Evolutionary conservation across 2,797 vertebrate genomes (phyloP).

Genomic region (Spondyliosoma cantharus): DNA sequence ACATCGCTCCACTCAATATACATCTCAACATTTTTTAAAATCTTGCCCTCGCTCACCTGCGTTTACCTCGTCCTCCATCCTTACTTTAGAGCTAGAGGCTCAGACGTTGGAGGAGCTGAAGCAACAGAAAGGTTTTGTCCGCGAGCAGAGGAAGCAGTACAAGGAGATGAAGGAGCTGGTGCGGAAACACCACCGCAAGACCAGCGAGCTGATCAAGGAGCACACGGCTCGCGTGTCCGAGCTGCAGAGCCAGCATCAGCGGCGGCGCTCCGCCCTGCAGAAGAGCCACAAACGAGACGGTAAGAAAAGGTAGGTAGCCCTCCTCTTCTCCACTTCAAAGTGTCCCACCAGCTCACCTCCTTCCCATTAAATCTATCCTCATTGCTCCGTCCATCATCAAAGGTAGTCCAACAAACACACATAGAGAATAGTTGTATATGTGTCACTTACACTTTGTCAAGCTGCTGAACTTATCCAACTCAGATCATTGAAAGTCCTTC

Average conservation of each 20-base stretch:
- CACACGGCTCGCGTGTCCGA: slow-evolving; percentile 92
- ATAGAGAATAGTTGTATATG: too few species aligned
- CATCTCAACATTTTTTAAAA: too few species aligned
- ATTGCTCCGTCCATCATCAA: not conserved
- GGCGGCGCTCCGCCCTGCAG: slow-evolving; percentile 87
- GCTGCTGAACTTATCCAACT: too few species aligned
- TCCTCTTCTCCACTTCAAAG: slow-evolving; percentile 35
- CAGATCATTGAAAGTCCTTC: slow-evolving; percentile 1
- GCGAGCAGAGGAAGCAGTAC: slow-evolving; percentile 97
- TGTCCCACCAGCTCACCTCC: not conserved
- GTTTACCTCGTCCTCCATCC: not conserved
- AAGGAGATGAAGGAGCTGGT: slow-evolving; percentile 99
- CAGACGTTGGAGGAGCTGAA: slow-evolving; percentile 95
- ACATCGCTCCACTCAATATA: too few species aligned
- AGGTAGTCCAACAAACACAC: slow-evolving; percentile 8
- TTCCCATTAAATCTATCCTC: not conserved
- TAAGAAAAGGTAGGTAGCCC: slow-evolving; percentile 93
- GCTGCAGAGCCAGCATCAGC: slow-evolving; percentile 91
- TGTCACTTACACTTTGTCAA: too few species aligned
- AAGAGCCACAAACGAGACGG: slow-evolving; percentile 93
- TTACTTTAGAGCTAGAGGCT: slow-evolving; percentile 90
- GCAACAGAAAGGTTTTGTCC: slow-evolving; percentile 94
- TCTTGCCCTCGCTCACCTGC: not conserved
- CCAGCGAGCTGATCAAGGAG: slow-evolving; percentile 95
- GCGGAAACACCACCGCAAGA: slow-evolving; percentile 96